Conservation (phyloP, 1,140 invertebrate genomes). For the Triops longicaudatus region DNA sequence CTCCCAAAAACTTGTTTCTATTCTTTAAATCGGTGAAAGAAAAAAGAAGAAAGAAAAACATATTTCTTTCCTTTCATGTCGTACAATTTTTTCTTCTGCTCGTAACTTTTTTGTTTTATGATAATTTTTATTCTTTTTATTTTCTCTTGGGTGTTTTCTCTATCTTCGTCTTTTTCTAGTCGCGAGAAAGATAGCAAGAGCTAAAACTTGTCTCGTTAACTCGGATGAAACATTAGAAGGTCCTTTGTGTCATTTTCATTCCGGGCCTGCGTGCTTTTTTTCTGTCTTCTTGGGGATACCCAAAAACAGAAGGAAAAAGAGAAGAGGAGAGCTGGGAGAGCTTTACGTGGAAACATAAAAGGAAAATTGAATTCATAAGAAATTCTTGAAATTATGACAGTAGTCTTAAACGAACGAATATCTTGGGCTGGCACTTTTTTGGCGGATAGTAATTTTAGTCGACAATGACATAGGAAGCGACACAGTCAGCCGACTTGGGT, state of each 20-base stretch:
- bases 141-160: too few relatives aligned
- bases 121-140: conserved; percentile 18
- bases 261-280: neutral
- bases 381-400: neutral
- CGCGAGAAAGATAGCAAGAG: too few relatives aligned
- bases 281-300: neutral
- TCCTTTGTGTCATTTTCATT: neutral
- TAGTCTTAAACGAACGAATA: neutral
- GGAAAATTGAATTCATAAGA: neutral
- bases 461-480: too few relatives aligned
- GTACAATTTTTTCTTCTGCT: conserved; percentile 22
- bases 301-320: neutral
- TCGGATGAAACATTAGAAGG: neutral
- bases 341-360: neutral
- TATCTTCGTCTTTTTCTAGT: too few relatives aligned
- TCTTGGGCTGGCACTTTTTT: neutral
- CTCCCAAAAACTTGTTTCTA: neutral
- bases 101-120: conserved; percentile 19
- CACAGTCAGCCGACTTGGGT: too few relatives aligned
- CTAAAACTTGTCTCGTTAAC: too few relatives aligned
- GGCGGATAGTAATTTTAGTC: neutral
- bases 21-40: neutral
- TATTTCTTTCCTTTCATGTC: conserved; percentile 20
- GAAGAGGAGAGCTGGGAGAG: neutral
- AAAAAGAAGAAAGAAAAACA: neutral